Percentiles rank a stretch among this genome's conserved stretches.
These are phyloP conservation scores for Anoura caudifer DNA, from an alignment of 2,113 vertebrate genomes.

Conservation along the genomic window DNA sequence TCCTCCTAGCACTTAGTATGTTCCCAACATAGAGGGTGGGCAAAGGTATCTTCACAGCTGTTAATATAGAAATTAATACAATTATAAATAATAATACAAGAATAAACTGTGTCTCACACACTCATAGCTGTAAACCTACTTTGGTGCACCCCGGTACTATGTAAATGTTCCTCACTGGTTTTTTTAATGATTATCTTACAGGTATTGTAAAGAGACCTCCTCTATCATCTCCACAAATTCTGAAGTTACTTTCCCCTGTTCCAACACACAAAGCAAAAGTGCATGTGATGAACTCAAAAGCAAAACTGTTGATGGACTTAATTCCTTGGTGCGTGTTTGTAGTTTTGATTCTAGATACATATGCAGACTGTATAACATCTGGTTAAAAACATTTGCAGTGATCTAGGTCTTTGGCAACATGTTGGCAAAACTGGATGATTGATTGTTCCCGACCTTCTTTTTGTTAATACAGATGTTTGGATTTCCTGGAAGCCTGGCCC, in stretches of 20 bases:
- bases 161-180: not conserved
- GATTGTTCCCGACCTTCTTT: not conserved
- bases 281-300: not conserved
- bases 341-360: not conserved
- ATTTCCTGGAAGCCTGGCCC: not conserved
- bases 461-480: constrained; percentile 42
- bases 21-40: not conserved
- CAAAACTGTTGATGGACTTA: not conserved
- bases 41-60: not conserved
- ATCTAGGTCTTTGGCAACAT: not conserved
- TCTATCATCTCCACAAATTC: not conserved
- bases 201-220: not conserved
- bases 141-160: not conserved
- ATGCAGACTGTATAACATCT: not conserved
- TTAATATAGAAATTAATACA: not conserved
- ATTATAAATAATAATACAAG: not conserved
- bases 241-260: not conserved
- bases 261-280: not conserved
- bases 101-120: not conserved
- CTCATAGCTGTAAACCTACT: not conserved
- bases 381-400: not conserved
- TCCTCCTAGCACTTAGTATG: not conserved
- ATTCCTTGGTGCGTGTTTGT: not conserved
- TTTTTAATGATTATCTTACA: not conserved
- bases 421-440: constrained; percentile 27